These are phyloP conservation scores for Oncorhynchus nerka DNA, from an alignment of 2,113 vertebrate species.

Conservation along the genomic window DNA sequence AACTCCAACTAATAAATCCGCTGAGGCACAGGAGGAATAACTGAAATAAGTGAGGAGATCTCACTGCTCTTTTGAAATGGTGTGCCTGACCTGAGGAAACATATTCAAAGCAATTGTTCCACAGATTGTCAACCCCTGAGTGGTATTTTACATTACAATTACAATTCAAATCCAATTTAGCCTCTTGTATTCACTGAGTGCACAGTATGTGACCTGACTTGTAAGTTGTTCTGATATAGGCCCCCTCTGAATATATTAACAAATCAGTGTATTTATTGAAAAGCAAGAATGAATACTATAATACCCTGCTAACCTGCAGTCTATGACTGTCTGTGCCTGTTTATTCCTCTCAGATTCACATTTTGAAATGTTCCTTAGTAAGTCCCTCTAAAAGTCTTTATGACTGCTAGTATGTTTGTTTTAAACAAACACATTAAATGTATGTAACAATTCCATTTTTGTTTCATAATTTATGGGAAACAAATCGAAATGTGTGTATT, in stretches of 20 bases:
- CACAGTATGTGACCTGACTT: neutral
- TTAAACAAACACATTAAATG: no score
- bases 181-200: neutral
- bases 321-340: neutral
- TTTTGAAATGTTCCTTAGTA: neutral
- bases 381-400: neutral
- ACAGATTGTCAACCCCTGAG: neutral
- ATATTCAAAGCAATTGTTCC: neutral
- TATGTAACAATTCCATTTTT: no score
- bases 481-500: no score
- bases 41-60: neutral
- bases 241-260: neutral
- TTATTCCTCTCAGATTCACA: neutral
- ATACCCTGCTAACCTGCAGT: neutral
- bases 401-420: neutral
- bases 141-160: neutral
- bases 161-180: constrained; percentile 1
- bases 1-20: neutral
- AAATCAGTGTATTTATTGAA: neutral
- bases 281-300: neutral
- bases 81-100: neutral
- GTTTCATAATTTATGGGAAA: no score
- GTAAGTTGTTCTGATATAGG: neutral
- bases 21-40: neutral
- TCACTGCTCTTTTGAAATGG: neutral